Evolutionary conservation across 2,797 vertebrate genomes (phyloP).

Genomic region (Anniella stebbinsi): DNA sequence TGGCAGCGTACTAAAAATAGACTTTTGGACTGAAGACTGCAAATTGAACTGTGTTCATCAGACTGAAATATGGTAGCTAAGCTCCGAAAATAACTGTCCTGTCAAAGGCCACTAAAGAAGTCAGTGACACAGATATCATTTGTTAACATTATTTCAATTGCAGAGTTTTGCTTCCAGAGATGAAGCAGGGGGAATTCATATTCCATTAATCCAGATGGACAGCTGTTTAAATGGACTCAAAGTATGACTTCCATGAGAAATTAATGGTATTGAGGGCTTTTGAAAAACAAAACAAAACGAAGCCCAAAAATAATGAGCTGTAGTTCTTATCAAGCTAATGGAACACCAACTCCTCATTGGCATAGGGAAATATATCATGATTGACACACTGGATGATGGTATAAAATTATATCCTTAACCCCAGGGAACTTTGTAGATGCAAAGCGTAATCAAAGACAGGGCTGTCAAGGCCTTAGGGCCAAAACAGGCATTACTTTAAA

Average conservation of each 20-base stretch:
- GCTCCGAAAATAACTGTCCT: conserved; percentile 20
- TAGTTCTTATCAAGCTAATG: background rate
- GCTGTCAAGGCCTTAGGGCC: background rate
- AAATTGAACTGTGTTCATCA: conserved; percentile 50
- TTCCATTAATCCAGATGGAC: background rate
- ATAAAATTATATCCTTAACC: background rate
- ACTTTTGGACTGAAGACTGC: conserved; percentile 38
- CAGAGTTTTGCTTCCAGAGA: conserved; percentile 1
- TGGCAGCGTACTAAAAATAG: conserved; percentile 65
- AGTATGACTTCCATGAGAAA: background rate
- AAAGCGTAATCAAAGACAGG: background rate
- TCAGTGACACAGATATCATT: background rate
- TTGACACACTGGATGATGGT: background rate
- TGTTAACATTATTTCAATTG: background rate
- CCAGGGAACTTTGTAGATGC: background rate
- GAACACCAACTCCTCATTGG: accelerated
- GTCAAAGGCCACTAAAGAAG: conserved; percentile 7
- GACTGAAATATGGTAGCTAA: conserved; percentile 25
- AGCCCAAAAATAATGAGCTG: background rate
- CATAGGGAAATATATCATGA: background rate
- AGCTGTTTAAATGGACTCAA: background rate
- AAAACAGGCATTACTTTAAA: no score
- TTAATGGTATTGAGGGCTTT: background rate
- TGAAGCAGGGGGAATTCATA: conserved; percentile 13
- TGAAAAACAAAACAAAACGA: background rate